phyloP scores from a whole-genome alignment of 1,140 invertebrate genomes.

The Rhysida immarginata region DNA sequence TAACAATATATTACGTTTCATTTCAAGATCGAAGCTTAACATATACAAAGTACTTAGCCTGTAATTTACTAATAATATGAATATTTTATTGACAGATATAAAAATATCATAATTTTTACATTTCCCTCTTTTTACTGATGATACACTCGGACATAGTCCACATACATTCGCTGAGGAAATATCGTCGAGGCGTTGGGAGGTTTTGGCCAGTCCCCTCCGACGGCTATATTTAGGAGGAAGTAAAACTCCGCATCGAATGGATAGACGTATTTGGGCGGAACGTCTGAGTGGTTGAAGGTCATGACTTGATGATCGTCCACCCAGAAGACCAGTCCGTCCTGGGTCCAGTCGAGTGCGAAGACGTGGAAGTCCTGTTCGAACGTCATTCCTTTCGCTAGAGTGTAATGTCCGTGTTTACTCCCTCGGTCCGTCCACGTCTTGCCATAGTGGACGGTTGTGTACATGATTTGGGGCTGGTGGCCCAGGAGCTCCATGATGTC shows the following conservation, averaged over 20 bases:
- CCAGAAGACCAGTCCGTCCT: constrained; percentile 19
- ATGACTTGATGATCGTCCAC: constrained; percentile 6
- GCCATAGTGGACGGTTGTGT: constrained; percentile 7
- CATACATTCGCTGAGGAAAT: constrained; percentile 5
- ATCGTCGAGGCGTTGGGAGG: not conserved
- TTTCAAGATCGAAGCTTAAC: too few relatives aligned
- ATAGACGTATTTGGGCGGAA: constrained; percentile 1
- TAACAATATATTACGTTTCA: too few relatives aligned
- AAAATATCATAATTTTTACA: too few relatives aligned
- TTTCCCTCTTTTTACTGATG: too few relatives aligned
- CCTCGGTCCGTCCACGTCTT: not conserved
- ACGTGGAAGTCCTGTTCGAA: constrained; percentile 22
- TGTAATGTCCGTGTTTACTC: not conserved
- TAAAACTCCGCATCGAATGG: constrained; percentile 13
- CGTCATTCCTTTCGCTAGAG: not conserved
- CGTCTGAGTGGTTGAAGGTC: not conserved
- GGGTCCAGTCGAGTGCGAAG: constrained; percentile 24
- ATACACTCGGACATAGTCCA: constrained; percentile 14
- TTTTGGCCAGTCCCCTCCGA: constrained; percentile 10
- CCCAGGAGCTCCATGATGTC: constrained; percentile 15
- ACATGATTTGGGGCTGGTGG: not conserved
- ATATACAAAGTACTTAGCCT: too few relatives aligned
- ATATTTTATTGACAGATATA: too few relatives aligned
- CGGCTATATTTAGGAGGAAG: constrained; percentile 14
- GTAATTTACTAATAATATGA: too few relatives aligned